Conservation (phyloP, 2,888 invertebrate species). For the Xestobium rufovillosum region DNA sequence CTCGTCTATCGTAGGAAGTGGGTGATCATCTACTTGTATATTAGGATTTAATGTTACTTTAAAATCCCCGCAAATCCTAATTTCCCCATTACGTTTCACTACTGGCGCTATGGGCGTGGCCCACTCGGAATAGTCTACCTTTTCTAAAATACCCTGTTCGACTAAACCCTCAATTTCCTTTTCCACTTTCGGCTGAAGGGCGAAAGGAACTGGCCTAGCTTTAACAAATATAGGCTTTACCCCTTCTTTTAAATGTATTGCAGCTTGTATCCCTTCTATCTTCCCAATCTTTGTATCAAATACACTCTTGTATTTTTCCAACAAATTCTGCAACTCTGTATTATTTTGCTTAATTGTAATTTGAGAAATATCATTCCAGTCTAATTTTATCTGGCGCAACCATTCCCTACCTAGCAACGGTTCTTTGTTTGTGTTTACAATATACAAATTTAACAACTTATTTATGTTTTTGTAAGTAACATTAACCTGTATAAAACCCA, state of each 20-base stretch:
- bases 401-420: constrained; percentile 26
- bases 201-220: constrained; percentile 17
- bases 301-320: constrained; percentile 11
- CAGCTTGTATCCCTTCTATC: constrained; percentile 16
- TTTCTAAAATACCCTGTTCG: constrained; percentile 21
- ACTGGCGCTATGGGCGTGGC: constrained; percentile 33
- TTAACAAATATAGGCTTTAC: constrained; percentile 19
- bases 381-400: constrained; percentile 22
- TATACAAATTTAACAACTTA: constrained; percentile 19
- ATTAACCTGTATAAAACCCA: constrained; percentile 17
- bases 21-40: constrained; percentile 23
- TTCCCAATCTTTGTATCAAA: constrained; percentile 14
- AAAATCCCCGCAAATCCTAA: constrained; percentile 28
- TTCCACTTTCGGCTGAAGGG: constrained; percentile 18
- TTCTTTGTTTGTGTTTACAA: constrained; percentile 20
- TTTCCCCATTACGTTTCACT: constrained; percentile 23
- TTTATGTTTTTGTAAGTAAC: constrained; percentile 5
- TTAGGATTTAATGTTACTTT: constrained; percentile 24
- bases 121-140: constrained; percentile 28
- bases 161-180: constrained; percentile 18
- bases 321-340: constrained; percentile 12
- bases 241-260: constrained; percentile 17
- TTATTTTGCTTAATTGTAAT: constrained; percentile 9
- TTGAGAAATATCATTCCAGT: constrained; percentile 15
- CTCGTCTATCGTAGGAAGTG: constrained; percentile 22